Base-by-base conservation (phyloP, 2,888 invertebrate genomes). In the Macrophya annulata region DNA sequence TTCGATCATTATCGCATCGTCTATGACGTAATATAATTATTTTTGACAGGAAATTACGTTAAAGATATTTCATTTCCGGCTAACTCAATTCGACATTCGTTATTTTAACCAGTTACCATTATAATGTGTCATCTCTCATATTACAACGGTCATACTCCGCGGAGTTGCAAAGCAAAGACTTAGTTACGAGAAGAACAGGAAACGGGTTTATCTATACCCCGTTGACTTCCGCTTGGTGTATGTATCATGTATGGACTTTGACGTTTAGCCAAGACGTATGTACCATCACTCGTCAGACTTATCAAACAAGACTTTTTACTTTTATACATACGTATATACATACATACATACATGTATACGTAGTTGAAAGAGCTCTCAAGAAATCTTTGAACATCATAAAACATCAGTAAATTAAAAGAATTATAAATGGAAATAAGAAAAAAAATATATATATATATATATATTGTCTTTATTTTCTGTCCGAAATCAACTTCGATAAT, bases 241-340 rank as follows among this genome's bases (percentile, higher is more conserved):
- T 15, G 1, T n/a, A 55, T 12, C 15, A 74, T 72, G 15, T 17
- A 21, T 74, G 74, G 74, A 74, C 74, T 74, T 74, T 74, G 43
- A 74, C 74, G 74, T 45, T 45, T 10, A 45, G 40, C 17, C 40
- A 40, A 6, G n/a, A 25, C 74, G 74, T 12, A 74, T n/a, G n/a
- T 72, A 72, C n/a, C 71, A 17, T 15, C 74, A 21, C 10, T 9
- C 40, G 72, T 40, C n/a, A 40, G 74, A 21, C 74, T 74, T 21
- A 45, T 45, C 25, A 12, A 17, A 45, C 10, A 43, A 4, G 3
- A 43, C 17, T 31, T 74, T 74, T 74, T 74, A 25, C 15, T 74
- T 74, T 45, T 21, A 5, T 74, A 48, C n/a, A 72, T 15, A 15
- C 31, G 12, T 31, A 31, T 15, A 65, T 17, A 12, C 12, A 12